Conservation (phyloP, 2,888 invertebrate genomes). For the Notodonta dromedarius region DNA sequence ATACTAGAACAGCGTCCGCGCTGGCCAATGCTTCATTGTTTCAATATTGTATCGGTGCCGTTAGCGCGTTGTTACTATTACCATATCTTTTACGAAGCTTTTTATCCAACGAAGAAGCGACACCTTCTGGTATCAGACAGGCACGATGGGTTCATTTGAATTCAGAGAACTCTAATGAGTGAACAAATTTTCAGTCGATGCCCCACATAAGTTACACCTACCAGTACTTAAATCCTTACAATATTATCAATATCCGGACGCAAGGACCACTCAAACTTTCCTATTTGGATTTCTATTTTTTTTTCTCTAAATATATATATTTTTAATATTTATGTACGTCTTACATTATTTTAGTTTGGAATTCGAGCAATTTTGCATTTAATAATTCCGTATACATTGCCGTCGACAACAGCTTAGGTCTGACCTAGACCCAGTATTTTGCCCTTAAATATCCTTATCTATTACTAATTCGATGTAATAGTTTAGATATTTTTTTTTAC, state of each 20-base stretch:
- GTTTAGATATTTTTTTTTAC: constrained; percentile 68
- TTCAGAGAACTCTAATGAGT: constrained; percentile 22
- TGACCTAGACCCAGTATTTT: constrained; percentile 61
- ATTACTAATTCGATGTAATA: constrained; percentile 78
- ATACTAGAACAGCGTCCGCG: constrained; percentile 50
- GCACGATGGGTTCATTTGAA: constrained; percentile 22
- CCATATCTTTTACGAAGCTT: constrained; percentile 60
- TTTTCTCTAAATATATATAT: constrained; percentile 50
- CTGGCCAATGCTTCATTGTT: constrained; percentile 69
- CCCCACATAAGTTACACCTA: constrained; percentile 31
- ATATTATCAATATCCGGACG: constrained; percentile 69
- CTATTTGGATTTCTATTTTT: constrained; percentile 72
- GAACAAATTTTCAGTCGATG: constrained; percentile 28
- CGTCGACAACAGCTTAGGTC: constrained; percentile 67
- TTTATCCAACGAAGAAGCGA: constrained; percentile 54
- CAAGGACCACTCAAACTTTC: constrained; percentile 93
- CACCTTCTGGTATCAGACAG: constrained; percentile 27
- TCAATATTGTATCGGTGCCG: constrained; percentile 73
- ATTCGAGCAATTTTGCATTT: constrained; percentile 64
- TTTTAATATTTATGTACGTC: constrained; percentile 48
- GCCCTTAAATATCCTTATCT: constrained; percentile 65
- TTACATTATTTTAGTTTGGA: constrained; percentile 49
- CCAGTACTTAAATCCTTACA: constrained; percentile 36
- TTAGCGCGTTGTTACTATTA: constrained; percentile 61
- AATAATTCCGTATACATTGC: constrained; percentile 49